phyloP scores from a whole-genome alignment of 1,140 invertebrate genomes.

The Plectrocnemia conspersa region DNA sequence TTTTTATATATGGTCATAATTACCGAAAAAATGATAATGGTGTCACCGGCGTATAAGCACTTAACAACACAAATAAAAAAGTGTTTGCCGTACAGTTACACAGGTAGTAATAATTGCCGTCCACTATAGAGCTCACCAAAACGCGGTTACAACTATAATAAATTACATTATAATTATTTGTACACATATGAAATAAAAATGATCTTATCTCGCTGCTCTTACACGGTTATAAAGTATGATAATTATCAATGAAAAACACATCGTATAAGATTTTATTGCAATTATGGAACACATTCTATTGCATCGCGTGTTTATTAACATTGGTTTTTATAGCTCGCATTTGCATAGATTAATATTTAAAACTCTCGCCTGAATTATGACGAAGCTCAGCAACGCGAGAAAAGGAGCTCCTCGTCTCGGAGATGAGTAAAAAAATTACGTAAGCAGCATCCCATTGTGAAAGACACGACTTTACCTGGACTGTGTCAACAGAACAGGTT shows the following conservation, averaged over 20 bases:
- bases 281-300: too few species aligned
- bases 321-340: too few species aligned
- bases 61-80: conserved; percentile 20
- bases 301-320: too few species aligned
- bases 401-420: too few species aligned
- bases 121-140: too few species aligned
- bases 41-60: conserved; percentile 13
- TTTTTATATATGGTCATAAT: neutral
- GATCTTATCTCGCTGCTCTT: too few species aligned
- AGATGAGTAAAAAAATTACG: neutral
- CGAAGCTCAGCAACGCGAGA: too few species aligned
- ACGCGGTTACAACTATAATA: too few species aligned
- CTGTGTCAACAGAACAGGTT: conserved; percentile 21
- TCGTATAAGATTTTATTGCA: too few species aligned
- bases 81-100: conserved; percentile 16
- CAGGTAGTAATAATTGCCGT: conserved; percentile 8
- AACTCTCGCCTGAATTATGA: neutral
- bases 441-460: conserved; percentile 11
- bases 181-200: neutral
- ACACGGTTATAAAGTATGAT: too few species aligned
- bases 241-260: too few species aligned
- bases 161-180: too few species aligned
- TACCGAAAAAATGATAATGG: conserved; percentile 18
- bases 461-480: conserved; percentile 18
- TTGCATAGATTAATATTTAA: neutral